Evolutionary conservation across 2,888 invertebrate genomes (phyloP).

Genomic region (Trypoxylon attenuatum): DNA sequence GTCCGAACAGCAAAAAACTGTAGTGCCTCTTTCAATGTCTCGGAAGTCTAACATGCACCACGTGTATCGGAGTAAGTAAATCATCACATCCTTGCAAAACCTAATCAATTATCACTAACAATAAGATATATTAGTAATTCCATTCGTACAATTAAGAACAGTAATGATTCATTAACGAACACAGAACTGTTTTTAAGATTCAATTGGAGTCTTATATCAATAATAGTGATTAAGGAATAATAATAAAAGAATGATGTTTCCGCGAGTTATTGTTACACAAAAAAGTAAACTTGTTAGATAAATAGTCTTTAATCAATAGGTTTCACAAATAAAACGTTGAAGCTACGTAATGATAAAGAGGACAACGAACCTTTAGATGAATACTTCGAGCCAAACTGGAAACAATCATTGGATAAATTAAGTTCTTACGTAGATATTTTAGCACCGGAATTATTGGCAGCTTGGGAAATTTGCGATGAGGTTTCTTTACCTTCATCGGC

Average conservation of each 20-base stretch:
- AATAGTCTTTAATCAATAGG: conserved; percentile 34
- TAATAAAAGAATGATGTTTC: too few relatives aligned
- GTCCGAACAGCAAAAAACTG: conserved; percentile 36
- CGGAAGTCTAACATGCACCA: conserved; percentile 57
- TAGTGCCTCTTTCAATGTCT: conserved; percentile 59
- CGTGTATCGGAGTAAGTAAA: conserved; percentile 56
- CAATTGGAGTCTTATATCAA: too few relatives aligned
- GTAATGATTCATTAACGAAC: too few relatives aligned
- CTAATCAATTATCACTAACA: not conserved
- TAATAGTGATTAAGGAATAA: too few relatives aligned
- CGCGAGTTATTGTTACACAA: not conserved
- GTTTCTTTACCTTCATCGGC: conserved; percentile 43
- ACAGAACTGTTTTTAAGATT: too few relatives aligned
- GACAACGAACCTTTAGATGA: not conserved
- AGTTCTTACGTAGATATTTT: conserved; percentile 64
- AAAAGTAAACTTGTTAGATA: not conserved
- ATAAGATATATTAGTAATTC: not conserved
- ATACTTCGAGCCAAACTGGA: conserved; percentile 55
- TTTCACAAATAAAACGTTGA: conserved; percentile 54
- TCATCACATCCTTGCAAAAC: too few relatives aligned
- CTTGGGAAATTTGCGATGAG: conserved; percentile 68
- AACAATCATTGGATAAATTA: conserved; percentile 60
- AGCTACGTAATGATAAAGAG: conserved; percentile 14
- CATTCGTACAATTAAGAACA: not conserved
- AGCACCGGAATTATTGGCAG: conserved; percentile 65